phyloP scores from a whole-genome alignment of 2,888 invertebrate genomes.

The Dermolepida albohirtum region DNA sequence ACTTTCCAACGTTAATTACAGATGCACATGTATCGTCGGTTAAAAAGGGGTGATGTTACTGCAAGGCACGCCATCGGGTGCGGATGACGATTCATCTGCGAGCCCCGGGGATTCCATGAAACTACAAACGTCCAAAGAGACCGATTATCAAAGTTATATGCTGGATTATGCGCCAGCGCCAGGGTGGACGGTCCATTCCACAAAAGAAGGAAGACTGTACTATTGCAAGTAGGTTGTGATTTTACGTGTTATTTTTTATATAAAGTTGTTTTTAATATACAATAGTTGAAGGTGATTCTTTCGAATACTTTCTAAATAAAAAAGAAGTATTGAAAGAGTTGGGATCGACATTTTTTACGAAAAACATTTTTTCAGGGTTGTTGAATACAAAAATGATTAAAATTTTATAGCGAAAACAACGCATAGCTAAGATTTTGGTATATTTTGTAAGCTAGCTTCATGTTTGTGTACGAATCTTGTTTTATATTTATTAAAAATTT shows the following conservation, averaged over 20 bases:
- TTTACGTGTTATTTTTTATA: neutral
- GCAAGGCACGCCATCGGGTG: conserved; percentile 27
- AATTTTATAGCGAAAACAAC: too few species aligned
- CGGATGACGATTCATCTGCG: conserved; percentile 15
- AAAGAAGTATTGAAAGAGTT: too few species aligned
- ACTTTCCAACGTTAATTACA: conserved; percentile 1
- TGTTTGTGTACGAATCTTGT: too few species aligned
- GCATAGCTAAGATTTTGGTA: too few species aligned
- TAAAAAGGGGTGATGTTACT: conserved; percentile 22
- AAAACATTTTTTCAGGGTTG: too few species aligned
- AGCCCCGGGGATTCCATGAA: conserved; percentile 22
- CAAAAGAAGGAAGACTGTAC: conserved; percentile 84
- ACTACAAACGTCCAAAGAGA: conserved; percentile 19
- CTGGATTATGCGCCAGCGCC: conserved; percentile 66
- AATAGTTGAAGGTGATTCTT: too few species aligned
- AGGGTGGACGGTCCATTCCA: conserved; percentile 84
- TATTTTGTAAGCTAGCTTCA: too few species aligned
- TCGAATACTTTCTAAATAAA: too few species aligned
- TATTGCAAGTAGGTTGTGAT: conserved; percentile 86
- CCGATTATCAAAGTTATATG: conserved; percentile 57
- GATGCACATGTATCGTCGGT: conserved; percentile 7
- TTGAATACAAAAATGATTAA: too few species aligned
- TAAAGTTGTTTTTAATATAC: too few species aligned
- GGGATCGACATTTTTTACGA: too few species aligned
- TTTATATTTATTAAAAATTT: too few species aligned